A percentile compares a stretch with the other conserved stretches of the same genome.
phyloP scores from a whole-genome alignment of 2,888 invertebrate species.

The Notodromas monacha region DNA sequence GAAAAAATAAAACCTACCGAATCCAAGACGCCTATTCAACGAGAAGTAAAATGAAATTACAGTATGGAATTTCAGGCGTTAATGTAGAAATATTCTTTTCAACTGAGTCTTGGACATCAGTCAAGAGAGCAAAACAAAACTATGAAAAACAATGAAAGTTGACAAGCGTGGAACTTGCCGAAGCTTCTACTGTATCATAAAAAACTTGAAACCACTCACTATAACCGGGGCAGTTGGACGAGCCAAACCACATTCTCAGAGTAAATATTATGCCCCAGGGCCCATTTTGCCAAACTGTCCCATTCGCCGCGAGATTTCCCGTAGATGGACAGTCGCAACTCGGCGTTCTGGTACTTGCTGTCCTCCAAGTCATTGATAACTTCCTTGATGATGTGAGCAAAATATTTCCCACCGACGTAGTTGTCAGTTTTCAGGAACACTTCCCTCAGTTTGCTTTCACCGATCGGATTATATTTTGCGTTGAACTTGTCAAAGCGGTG shows the following conservation, averaged over 20 bases:
- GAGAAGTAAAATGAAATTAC: no score
- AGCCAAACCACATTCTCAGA: conserved; percentile 89
- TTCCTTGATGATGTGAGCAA: conserved; percentile 88
- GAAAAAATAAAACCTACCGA: no score
- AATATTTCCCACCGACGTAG: conserved; percentile 75
- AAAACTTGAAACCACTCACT: conserved; percentile 26
- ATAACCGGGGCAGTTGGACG: conserved; percentile 84
- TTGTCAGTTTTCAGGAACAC: conserved; percentile 98
- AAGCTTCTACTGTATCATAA: not conserved
- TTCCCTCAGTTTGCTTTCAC: conserved; percentile 50
- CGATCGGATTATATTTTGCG: conserved; percentile 96
- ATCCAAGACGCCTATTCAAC: no score
- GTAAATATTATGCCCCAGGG: conserved; percentile 60
- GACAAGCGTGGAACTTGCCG: no score
- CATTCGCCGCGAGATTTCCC: conserved; percentile 73
- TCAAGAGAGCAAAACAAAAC: no score
- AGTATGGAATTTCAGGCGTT: no score
- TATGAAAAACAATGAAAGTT: no score
- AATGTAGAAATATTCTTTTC: no score
- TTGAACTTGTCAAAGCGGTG: conserved; percentile 98
- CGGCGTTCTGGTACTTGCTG: conserved; percentile 94
- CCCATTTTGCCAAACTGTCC: conserved; percentile 91
- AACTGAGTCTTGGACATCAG: no score
- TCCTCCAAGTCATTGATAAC: conserved; percentile 84
- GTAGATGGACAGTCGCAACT: conserved; percentile 77